Evolutionary conservation across 2,113 vertebrate species (phyloP).

Genomic region (Laterallus jamaicensis): DNA sequence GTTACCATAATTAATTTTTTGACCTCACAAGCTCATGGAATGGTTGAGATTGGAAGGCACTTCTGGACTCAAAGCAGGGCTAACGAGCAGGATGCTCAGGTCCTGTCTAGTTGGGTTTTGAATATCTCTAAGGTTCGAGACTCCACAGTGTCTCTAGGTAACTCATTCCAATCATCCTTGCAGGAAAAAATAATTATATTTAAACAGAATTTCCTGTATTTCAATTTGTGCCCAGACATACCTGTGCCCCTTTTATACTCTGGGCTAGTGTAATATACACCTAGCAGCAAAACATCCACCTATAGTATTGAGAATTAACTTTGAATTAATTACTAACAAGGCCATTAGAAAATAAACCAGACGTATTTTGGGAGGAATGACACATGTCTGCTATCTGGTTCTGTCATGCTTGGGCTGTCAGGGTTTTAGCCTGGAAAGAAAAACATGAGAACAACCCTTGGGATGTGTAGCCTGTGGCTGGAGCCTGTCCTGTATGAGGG

Average conservation of each 20-base stretch:
- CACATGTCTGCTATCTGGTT: not conserved
- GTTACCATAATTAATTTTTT: not conserved
- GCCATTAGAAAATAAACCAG: not conserved
- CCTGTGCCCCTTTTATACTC: not conserved
- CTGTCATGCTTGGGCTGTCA: not conserved
- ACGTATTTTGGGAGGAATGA: not conserved
- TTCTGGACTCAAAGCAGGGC: not conserved
- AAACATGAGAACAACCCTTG: not conserved
- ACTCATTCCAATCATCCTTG: not conserved
- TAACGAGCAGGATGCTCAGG: not conserved
- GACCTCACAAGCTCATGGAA: not conserved
- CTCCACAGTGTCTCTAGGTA: not conserved
- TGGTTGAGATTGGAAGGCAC: not conserved
- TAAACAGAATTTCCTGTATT: not conserved
- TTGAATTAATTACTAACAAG: not conserved
- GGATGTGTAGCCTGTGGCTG: not conserved
- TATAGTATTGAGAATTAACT: not conserved
- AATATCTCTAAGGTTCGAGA: not conserved
- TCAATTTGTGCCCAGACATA: not conserved
- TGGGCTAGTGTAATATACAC: not conserved
- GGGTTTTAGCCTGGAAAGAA: not conserved
- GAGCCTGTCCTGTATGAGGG: not conserved
- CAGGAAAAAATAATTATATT: not conserved
- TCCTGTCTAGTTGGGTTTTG: not conserved
- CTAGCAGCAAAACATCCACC: not conserved